Evolutionary conservation across 2,888 invertebrate species (phyloP), one percentile per base, ranked within the genome.

Genomic region (Anoplius nigerrimus): DNA sequence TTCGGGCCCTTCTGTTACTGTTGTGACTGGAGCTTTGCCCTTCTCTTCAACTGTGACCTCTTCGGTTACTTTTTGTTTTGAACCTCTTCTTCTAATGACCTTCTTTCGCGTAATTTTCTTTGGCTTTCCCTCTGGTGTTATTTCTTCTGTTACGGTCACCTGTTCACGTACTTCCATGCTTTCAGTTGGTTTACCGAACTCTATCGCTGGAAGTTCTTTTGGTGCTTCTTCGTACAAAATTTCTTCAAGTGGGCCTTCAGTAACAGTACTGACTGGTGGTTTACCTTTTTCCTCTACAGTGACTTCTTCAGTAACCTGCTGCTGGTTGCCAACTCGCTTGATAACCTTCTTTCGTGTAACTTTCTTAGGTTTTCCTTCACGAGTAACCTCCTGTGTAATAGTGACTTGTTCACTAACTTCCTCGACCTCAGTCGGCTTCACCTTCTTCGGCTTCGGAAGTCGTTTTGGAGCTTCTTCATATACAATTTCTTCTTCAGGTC

Each of bases 301-400:
- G 0, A 86, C 72, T 45, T 90, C 74, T 65, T 85, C 82, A 11
- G 74, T 81, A 1, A 80, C 74, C 3, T 79, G 72, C 71, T 76
- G 46, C 71, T 79, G 71, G 15, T 52, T 1, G 0, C 89, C 91
- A 59, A 88, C 89, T 58, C 89, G 89, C 74, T 89, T 91, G 2
- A 90, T 88, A 1, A 89, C 87, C 0, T 90, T 90, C 67, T 89
- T 91, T 79, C 2, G 89, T 90, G 87, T 87, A 11, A 73, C 75
- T 46, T 75, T 80, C 45, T 55, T 86, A 0, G 86, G 74, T 56
- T 87, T 87, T 0, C 87, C 88, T 67, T 84, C 80, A 53, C 87
- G 76, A 20, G 81, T 82, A 3, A 69, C 69, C 6, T 85, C 76
- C 53, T 87, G 79, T 6, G 79, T 85, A 2, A 86, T 81, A n/a